phyloP scores from a whole-genome alignment of 2,113 vertebrate genomes.

The Macrotis lagotis region DNA sequence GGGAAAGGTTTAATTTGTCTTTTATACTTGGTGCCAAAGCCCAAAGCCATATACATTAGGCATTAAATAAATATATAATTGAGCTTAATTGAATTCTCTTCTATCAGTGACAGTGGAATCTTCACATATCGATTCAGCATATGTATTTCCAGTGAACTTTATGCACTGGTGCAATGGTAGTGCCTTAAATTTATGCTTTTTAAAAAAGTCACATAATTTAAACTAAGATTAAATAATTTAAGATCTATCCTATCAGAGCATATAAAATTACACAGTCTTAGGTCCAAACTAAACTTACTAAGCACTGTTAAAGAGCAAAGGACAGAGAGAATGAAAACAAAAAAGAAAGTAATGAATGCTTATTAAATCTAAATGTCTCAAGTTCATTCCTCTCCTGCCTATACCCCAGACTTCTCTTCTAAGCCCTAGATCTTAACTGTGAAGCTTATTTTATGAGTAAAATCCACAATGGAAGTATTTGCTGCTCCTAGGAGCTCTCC shows the following conservation, averaged over 20 bases:
- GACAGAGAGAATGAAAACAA: background rate
- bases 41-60: background rate
- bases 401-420: background rate
- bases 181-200: background rate
- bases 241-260: background rate
- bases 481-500: background rate
- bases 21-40: background rate
- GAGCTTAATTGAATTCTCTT: background rate
- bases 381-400: background rate
- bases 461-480: background rate
- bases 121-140: background rate
- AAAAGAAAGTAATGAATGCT: background rate
- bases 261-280: background rate
- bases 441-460: background rate
- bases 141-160: background rate
- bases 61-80: background rate
- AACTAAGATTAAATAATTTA: no score
- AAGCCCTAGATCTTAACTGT: background rate
- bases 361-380: background rate
- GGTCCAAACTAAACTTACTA: background rate
- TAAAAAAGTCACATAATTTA: no score
- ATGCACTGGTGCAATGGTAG: background rate
- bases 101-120: background rate
- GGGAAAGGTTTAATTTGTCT: background rate
- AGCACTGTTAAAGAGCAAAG: background rate